Percentiles rank a stretch among this genome's conserved stretches.
Conservation (phyloP, 37 sponge, comb jelly and placozoan species). For the Petrosia ficiformis region DNA sequence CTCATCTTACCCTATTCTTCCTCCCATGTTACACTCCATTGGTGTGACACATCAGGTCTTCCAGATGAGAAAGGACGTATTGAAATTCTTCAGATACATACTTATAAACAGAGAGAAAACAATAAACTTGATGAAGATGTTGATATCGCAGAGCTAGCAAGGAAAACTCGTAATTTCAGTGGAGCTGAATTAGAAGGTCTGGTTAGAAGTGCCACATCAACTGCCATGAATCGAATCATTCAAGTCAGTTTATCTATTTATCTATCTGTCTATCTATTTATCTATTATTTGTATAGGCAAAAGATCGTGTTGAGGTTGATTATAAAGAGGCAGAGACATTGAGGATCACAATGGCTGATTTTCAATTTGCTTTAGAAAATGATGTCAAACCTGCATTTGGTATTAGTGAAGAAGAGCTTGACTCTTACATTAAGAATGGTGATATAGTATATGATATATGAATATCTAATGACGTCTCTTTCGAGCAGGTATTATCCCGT, state of each 20-base stretch:
- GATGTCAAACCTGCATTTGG: conserved; percentile 96
- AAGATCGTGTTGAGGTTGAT: conserved; percentile 77
- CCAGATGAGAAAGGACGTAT: conserved; percentile 89
- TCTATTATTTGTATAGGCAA: conserved; percentile 29
- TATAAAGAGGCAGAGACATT: conserved; percentile 69
- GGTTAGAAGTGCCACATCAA: conserved; percentile 83
- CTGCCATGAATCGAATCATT: conserved; percentile 88
- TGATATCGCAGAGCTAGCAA: conserved; percentile 67
- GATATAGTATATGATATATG: not conserved
- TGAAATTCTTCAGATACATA: conserved; percentile 95
- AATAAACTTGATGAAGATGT: conserved; percentile 67
- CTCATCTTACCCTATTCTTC: not conserved
- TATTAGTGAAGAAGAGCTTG: conserved; percentile 77
- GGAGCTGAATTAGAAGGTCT: conserved; percentile 98
- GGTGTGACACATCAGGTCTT: conserved; percentile 49
- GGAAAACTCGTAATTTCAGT: conserved; percentile 89
- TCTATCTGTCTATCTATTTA: not conserved
- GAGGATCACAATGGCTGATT: conserved; percentile 74
- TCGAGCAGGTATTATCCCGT: conserved; percentile 75
- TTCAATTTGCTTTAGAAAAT: conserved; percentile 78
- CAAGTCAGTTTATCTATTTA: not conserved
- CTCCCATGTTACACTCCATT: not conserved
- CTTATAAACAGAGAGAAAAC: conserved; percentile 62
- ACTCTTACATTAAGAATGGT: conserved; percentile 75
- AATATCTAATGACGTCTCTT: too few relatives aligned